These are phyloP conservation scores for Galeopterus variegatus DNA, from an alignment of 2,113 vertebrate species.

Conservation along the genomic window DNA sequence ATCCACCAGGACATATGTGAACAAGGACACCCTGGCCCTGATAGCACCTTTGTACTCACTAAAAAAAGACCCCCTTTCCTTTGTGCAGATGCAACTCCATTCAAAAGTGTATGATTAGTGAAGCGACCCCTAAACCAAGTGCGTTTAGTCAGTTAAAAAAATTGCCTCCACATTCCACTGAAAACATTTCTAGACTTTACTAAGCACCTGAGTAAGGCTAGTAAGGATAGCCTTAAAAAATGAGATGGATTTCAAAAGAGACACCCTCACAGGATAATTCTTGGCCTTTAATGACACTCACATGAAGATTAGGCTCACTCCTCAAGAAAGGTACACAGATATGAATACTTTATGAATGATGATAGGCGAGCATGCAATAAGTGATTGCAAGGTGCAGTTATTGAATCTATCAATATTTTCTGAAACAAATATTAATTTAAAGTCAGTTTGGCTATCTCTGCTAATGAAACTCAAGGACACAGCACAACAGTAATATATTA, in stretches of 20 bases:
- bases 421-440: slow-evolving; percentile 31
- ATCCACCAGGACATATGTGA: background rate
- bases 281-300: background rate
- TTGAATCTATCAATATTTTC: slow-evolving; percentile 10
- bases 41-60: background rate
- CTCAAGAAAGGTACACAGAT: background rate
- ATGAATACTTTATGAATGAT: background rate
- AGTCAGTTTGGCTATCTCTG: background rate
- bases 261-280: too few relatives aligned
- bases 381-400: background rate
- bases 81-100: background rate
- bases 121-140: background rate
- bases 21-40: background rate
- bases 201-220: background rate
- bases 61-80: background rate
- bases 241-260: background rate
- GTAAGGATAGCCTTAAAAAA: background rate
- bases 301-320: background rate
- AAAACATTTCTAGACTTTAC: background rate
- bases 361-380: background rate
- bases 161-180: background rate
- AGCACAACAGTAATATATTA: background rate
- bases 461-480: background rate
- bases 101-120: background rate
- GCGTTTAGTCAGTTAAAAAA: background rate